A percentile compares a stretch with the other conserved stretches of the same genome.
Conservation (phyloP, 2,888 invertebrate species). For the Thyatira batis region DNA sequence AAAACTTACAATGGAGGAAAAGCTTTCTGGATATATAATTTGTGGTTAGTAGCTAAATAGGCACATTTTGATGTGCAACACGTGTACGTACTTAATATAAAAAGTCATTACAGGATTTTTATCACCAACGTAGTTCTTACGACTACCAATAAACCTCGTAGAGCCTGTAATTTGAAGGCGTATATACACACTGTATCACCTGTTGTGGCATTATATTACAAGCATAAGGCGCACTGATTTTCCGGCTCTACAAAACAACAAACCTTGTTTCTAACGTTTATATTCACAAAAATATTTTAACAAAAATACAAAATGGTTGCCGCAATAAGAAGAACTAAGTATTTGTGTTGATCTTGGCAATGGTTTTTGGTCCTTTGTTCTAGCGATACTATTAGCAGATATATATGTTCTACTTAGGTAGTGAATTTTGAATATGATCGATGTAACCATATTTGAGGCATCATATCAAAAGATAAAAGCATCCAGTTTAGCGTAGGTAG, state of each 20-base stretch:
- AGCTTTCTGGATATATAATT: no score
- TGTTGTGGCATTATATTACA: not conserved
- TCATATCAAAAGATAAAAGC: not conserved
- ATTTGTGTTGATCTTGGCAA: no score
- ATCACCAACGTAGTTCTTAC: not conserved
- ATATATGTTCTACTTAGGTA: no score
- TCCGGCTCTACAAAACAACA: not conserved
- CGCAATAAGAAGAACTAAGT: no score
- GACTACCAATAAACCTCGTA: not conserved
- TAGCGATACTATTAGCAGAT: no score
- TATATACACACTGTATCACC: not conserved
- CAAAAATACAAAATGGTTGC: no score
- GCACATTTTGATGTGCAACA: not conserved
- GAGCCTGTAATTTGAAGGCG: not conserved
- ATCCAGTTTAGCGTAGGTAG: not conserved
- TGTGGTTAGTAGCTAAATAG: no score
- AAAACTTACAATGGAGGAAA: no score
- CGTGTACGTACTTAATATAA: no score
- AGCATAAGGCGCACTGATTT: not conserved
- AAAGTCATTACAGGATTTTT: not conserved
- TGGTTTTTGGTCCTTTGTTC: no score
- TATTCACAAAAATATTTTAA: no score
- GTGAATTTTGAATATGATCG: not conserved
- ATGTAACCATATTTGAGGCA: not conserved
- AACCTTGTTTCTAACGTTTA: no score